phyloP scores from a whole-genome alignment of 2,888 invertebrate genomes.

The Lamellibrachia columna region DNA sequence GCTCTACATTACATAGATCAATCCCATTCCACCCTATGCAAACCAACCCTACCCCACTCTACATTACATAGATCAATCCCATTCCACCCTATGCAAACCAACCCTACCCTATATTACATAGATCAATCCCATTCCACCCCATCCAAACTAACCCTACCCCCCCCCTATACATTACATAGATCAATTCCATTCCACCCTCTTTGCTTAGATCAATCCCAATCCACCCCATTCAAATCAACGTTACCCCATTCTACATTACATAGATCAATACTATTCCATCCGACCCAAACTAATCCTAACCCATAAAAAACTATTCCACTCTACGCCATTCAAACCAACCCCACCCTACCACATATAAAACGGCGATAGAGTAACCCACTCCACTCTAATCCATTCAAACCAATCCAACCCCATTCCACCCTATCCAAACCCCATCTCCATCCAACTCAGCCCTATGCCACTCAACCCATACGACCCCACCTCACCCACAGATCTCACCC shows the following conservation, averaged over 20 bases:
- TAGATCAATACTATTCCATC: neutral
- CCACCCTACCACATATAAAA: neutral
- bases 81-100: neutral
- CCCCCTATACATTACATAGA: neutral
- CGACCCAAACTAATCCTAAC: neutral
- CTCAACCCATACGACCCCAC: neutral
- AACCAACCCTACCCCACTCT: neutral
- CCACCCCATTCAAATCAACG: neutral
- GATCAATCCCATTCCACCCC: neutral
- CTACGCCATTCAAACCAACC: neutral
- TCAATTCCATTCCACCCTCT: neutral
- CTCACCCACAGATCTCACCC: neutral
- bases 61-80: neutral
- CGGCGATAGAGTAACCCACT: neutral
- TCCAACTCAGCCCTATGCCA: neutral
- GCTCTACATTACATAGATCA: neutral
- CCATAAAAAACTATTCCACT: neutral
- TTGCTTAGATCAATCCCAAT: neutral
- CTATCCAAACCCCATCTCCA: no score
- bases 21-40: neutral
- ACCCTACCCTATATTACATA: neutral
- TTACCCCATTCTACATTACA: neutral
- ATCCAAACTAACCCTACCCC: neutral
- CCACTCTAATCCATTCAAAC: neutral
- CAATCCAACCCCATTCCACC: neutral